Conservation (phyloP, 2,888 invertebrate genomes). For the Noctua pronuba region DNA sequence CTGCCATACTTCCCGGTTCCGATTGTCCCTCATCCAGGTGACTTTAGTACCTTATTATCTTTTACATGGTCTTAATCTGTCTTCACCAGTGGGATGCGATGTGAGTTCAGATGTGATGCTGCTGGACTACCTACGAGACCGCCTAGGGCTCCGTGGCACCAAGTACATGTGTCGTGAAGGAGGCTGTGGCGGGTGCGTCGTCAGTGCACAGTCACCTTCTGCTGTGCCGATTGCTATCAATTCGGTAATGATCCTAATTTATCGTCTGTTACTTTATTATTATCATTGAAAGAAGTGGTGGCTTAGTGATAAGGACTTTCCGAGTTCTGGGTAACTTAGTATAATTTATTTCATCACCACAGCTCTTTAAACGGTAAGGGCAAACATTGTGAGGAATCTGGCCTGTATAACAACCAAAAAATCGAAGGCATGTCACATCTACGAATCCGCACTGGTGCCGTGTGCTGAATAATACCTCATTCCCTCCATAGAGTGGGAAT, state of each 20-base stretch:
- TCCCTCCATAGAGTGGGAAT: too few species aligned
- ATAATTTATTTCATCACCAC: too few species aligned
- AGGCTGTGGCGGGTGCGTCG: constrained; percentile 92
- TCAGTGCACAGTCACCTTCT: constrained; percentile 74
- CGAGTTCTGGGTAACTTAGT: too few species aligned
- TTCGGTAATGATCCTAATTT: constrained; percentile 83
- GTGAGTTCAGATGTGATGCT: constrained; percentile 76
- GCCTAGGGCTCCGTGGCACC: constrained; percentile 38
- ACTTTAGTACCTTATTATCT: background rate
- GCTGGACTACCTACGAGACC: constrained; percentile 90
- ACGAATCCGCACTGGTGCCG: too few species aligned
- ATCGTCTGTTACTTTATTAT: too few species aligned
- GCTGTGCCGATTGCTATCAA: constrained; percentile 88
- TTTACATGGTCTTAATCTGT: background rate
- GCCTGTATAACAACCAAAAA: too few species aligned
- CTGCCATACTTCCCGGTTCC: background rate
- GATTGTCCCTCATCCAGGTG: background rate
- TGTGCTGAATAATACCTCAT: too few species aligned
- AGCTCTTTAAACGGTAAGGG: too few species aligned
- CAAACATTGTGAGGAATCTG: too few species aligned
- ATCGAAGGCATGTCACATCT: too few species aligned
- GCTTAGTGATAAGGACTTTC: too few species aligned
- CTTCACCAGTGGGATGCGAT: constrained; percentile 45
- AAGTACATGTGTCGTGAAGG: constrained; percentile 81
- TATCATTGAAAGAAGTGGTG: too few species aligned